Evolutionary conservation across 92 coral and sea anemone species (phyloP).

Genomic region (Palythoa caribaeorum): DNA sequence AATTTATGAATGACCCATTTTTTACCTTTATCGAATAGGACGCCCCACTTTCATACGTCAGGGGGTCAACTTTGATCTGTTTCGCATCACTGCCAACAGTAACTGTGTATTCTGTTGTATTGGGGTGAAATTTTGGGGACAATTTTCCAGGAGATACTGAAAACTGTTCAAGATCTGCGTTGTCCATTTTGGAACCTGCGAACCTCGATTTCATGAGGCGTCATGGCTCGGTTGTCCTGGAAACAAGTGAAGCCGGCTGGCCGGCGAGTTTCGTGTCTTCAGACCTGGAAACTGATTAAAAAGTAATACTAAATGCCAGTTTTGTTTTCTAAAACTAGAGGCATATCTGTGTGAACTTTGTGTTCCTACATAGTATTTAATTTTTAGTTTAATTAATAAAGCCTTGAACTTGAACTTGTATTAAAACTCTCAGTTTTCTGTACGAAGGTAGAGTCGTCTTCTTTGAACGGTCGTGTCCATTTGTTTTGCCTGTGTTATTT

Average conservation of each 20-base stretch:
- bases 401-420: too few species aligned
- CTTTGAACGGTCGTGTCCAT: too few species aligned
- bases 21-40: constrained; percentile 86
- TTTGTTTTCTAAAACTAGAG: too few species aligned
- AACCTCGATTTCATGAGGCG: constrained; percentile 26
- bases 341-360: too few species aligned
- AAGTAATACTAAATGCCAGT: too few species aligned
- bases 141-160: constrained; percentile 92
- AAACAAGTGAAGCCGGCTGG: not conserved
- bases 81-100: constrained; percentile 90
- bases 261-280: too few species aligned
- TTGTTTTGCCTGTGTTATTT: too few species aligned
- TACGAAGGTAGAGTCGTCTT: too few species aligned
- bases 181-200: constrained; percentile 77
- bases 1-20: not conserved
- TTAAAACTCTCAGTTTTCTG: too few species aligned
- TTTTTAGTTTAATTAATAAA: too few species aligned
- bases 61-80: constrained; percentile 90
- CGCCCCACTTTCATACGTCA: constrained; percentile 96
- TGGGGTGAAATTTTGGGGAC: constrained; percentile 86
- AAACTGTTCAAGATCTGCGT: constrained; percentile 89
- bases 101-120: constrained; percentile 85
- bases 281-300: too few species aligned
- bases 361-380: too few species aligned
- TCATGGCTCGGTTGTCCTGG: constrained; percentile 45